A percentile compares a stretch with the other conserved stretches of the same genome.
Evolutionary conservation across 2,888 invertebrate genomes (phyloP).

Genomic region (Sinhomidia bicolor): DNA sequence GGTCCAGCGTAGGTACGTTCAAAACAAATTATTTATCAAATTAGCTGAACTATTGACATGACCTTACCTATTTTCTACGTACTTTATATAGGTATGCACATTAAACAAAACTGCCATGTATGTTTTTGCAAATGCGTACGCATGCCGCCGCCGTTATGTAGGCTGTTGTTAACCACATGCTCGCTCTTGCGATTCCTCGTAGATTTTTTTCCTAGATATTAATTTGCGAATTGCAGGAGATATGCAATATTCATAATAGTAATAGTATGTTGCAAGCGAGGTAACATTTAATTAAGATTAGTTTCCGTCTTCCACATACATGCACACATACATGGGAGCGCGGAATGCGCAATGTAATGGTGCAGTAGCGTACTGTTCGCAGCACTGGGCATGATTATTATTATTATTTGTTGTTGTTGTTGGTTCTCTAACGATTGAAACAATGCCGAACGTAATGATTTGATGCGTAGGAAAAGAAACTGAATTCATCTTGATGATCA

Average conservation of each 20-base stretch:
- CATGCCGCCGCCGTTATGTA: background rate
- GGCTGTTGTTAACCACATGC: background rate
- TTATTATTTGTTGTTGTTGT: background rate
- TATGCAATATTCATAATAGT: background rate
- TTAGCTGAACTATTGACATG: background rate
- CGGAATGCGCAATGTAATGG: background rate
- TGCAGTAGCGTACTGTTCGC: background rate
- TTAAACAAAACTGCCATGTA: background rate
- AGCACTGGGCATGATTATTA: background rate
- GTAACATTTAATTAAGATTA: constrained; percentile 10
- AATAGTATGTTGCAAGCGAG: background rate
- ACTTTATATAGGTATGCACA: too few relatives aligned
- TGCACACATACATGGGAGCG: background rate
- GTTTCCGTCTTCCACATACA: background rate
- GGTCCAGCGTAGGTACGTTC: background rate
- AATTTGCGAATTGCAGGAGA: background rate
- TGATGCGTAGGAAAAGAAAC: background rate
- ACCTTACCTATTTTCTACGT: background rate
- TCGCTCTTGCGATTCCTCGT: background rate
- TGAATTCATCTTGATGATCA: constrained; percentile 15
- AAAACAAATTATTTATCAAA: background rate
- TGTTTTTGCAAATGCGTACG: background rate
- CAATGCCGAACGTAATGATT: background rate
- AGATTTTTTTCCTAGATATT: background rate
- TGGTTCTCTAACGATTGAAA: background rate